phyloP scores from a whole-genome alignment of 2,888 invertebrate genomes.

The Meiosimyza platycephala region DNA sequence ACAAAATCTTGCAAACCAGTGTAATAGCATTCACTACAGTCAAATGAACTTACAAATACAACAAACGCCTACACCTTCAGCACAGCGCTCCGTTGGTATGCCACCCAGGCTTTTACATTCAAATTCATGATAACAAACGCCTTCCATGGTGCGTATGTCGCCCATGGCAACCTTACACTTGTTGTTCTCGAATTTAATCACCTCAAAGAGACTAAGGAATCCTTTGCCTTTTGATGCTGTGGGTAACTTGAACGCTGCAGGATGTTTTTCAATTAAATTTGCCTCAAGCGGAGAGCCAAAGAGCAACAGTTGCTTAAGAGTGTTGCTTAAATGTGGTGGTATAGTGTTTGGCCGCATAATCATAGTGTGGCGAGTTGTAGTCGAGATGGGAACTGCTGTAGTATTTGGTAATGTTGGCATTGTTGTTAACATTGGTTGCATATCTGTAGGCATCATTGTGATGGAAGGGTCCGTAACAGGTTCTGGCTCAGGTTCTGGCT shows the following conservation, averaged over 20 bases:
- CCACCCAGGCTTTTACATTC: constrained; percentile 77
- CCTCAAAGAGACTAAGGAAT: constrained; percentile 77
- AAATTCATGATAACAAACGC: constrained; percentile 76
- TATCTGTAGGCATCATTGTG: constrained; percentile 28
- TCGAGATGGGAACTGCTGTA: constrained; percentile 8
- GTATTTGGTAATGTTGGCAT: constrained; percentile 30
- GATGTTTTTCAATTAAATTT: constrained; percentile 56
- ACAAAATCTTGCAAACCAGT: background rate
- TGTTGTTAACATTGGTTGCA: constrained; percentile 22
- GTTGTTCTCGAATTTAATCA: constrained; percentile 77
- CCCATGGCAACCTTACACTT: constrained; percentile 68
- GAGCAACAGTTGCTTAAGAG: constrained; percentile 55
- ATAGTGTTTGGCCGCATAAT: constrained; percentile 55
- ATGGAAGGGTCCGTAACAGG: constrained; percentile 1
- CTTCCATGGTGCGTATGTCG: constrained; percentile 72
- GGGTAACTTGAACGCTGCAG: constrained; percentile 31
- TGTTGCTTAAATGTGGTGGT: constrained; percentile 47
- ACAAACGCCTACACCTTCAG: constrained; percentile 79
- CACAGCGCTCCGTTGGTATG: constrained; percentile 75
- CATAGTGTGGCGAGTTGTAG: constrained; percentile 46
- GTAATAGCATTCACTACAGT: background rate
- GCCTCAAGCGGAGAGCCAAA: constrained; percentile 58
- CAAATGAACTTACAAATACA: constrained; percentile 75
- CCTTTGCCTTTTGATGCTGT: constrained; percentile 61
- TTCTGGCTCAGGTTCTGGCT: background rate